phyloP scores from a whole-genome alignment of 1,140 invertebrate species.

The Potamilus streckersoni region DNA sequence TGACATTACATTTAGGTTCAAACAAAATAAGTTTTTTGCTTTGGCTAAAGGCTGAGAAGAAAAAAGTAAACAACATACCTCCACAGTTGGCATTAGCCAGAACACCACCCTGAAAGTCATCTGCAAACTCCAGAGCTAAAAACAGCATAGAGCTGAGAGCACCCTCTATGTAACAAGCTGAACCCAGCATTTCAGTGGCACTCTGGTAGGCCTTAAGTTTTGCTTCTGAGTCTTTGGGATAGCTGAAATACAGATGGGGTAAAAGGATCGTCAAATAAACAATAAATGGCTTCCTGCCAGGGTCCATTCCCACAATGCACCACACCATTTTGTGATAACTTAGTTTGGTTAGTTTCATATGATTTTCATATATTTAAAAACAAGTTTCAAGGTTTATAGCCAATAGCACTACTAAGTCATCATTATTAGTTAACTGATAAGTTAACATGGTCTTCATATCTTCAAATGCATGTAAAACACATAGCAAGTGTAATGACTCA shows the following conservation, averaged over 20 bases:
- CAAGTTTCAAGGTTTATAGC: too few relatives aligned
- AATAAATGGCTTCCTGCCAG: too few relatives aligned
- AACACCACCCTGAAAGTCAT: constrained; percentile 49
- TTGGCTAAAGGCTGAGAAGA: neutral
- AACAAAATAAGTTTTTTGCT: too few relatives aligned
- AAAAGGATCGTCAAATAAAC: neutral
- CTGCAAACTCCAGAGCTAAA: constrained; percentile 49
- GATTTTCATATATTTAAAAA: too few relatives aligned
- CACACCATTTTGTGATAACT: neutral
- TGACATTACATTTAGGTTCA: too few relatives aligned
- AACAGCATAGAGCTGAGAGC: constrained; percentile 54
- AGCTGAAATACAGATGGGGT: constrained; percentile 21
- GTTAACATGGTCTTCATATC: too few relatives aligned
- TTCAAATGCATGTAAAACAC: too few relatives aligned
- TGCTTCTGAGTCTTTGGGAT: constrained; percentile 41
- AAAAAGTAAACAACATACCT: constrained; percentile 33
- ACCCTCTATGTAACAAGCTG: constrained; percentile 59
- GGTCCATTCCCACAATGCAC: neutral
- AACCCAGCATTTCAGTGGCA: constrained; percentile 41
- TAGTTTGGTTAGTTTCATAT: neutral
- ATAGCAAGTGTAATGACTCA: too few relatives aligned
- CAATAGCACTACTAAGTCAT: too few relatives aligned
- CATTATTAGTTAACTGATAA: too few relatives aligned
- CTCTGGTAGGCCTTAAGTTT: constrained; percentile 41
- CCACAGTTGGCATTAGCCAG: constrained; percentile 60